Evolutionary conservation across 53 echinoderm and acorn worm species (phyloP).

Genomic region (Hippasteria phrygiana): DNA sequence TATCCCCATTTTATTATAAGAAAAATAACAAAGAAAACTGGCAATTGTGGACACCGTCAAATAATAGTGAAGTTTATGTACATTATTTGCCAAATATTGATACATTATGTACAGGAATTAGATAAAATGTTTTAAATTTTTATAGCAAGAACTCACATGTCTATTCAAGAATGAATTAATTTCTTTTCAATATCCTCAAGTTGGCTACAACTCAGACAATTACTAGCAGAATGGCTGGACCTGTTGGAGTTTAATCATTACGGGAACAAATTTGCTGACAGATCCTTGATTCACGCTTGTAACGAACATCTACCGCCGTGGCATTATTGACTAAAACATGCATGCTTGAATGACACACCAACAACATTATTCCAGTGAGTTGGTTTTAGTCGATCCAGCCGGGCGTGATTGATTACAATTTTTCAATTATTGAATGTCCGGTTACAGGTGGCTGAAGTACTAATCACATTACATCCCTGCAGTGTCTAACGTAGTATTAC

Average conservation of each 20-base stretch:
- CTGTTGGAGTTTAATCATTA: background rate
- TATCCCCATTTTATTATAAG: too few relatives aligned
- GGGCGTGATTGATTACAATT: background rate
- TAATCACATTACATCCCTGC: background rate
- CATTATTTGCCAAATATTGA: too few relatives aligned
- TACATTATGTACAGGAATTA: too few relatives aligned
- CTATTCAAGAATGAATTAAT: too few relatives aligned
- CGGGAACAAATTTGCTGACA: background rate
- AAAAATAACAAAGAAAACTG: too few relatives aligned
- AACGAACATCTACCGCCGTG: background rate
- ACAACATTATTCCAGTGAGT: slow-evolving; percentile 4
- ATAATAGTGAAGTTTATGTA: too few relatives aligned
- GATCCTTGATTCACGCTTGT: background rate
- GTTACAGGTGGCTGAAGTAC: background rate
- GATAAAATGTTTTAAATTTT: too few relatives aligned
- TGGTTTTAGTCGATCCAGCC: background rate
- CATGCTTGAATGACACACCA: background rate
- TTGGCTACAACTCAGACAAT: too few relatives aligned
- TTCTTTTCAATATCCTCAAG: too few relatives aligned
- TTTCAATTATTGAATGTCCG: background rate
- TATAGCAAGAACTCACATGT: too few relatives aligned
- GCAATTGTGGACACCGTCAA: too few relatives aligned
- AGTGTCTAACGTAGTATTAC: background rate
- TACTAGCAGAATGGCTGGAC: background rate
- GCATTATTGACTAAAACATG: background rate